Evolutionary conservation across 2,113 vertebrate genomes (phyloP), one percentile per base, ranked within the genome.

Genomic region (Accipiter virgatus): DNA sequence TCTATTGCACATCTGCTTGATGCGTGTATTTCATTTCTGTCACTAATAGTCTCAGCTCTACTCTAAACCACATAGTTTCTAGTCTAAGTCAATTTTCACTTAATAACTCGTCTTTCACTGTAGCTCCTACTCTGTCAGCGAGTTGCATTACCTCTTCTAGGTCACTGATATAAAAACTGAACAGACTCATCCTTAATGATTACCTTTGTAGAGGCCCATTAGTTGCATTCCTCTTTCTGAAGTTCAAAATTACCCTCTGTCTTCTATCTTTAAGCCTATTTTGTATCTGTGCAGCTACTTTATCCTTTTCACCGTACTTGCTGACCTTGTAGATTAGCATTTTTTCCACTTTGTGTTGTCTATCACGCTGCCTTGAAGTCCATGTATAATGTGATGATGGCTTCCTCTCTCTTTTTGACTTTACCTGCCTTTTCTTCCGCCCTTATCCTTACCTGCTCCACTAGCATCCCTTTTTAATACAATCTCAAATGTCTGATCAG

Each of bases 1-100:
- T 95, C 88, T 91, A 58, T 91, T 3, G 86, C 91, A 92, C 96
- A 97, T 89, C 97, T 97, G 91, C 81, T 92, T 48, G 53, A 23
- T 92, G 78, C 0, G 0, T 65, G 50, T 52, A 32, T 90, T 94
- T 88, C 13, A 50, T 90, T 86, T 79, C 92, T 91, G 61, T 32
- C 52, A 56, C 70, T 52, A 72, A 40, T 61, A 88, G 67, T 81
- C 92, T 96, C 92, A 85, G n/a, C 74, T 93, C 65, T 91, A 34
- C 90, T 75, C 50, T 92, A 90, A 97, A 73, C 52, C 67, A 36
- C 84, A 59, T 72, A 7, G 13, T 47, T 93, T 82, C 89, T 71
- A 82, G n/a, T 20, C 59, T 88, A 77, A 85, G 73, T 80, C 32
- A 80, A 56, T 66, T 91, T 88, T 59, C 67, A 62, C 47, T 68